A percentile compares a stretch with the other conserved stretches of the same genome.
Evolutionary conservation across 1,140 invertebrate species (phyloP).

Genomic region (Babylonia areolata): DNA sequence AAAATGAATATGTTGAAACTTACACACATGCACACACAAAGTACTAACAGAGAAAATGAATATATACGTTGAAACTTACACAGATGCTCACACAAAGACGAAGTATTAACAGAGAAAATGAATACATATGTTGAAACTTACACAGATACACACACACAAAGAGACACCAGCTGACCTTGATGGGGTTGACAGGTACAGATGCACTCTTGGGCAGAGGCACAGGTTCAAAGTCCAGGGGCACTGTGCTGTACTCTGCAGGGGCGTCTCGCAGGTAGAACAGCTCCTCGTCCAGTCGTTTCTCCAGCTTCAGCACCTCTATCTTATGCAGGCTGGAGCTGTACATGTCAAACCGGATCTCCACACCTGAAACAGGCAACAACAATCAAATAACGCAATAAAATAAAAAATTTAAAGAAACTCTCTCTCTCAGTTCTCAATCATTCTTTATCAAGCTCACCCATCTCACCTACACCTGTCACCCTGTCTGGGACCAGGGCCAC

Average conservation of each 20-base stretch:
- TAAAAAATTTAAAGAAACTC: not conserved
- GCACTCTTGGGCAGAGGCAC: constrained; percentile 86
- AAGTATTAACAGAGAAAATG: too few relatives aligned
- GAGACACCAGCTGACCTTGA: constrained; percentile 81
- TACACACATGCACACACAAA: too few relatives aligned
- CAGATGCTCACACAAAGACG: too few relatives aligned
- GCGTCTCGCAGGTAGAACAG: constrained; percentile 95
- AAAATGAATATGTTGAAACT: too few relatives aligned
- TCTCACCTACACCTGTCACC: too few relatives aligned
- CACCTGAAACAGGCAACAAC: constrained; percentile 78
- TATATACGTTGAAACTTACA: not conserved
- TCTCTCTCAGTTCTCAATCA: not conserved
- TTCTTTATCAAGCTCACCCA: too few relatives aligned
- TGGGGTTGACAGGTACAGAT: constrained; percentile 89
- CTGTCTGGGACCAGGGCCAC: too few relatives aligned
- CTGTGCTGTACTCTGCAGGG: constrained; percentile 93
- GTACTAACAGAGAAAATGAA: not conserved
- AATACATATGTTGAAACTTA: not conserved
- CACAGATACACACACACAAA: not conserved
- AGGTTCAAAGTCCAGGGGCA: constrained; percentile 93
- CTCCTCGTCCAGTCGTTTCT: constrained; percentile 94
- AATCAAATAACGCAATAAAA: constrained; percentile 8
- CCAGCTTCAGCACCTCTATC: constrained; percentile 92
- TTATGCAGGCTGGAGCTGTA: constrained; percentile 95
- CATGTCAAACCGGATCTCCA: constrained; percentile 92